A percentile compares a stretch with the other conserved stretches of the same genome.
Conservation (phyloP, 2,888 invertebrate species). For the Hydroisotoma schaefferi region DNA sequence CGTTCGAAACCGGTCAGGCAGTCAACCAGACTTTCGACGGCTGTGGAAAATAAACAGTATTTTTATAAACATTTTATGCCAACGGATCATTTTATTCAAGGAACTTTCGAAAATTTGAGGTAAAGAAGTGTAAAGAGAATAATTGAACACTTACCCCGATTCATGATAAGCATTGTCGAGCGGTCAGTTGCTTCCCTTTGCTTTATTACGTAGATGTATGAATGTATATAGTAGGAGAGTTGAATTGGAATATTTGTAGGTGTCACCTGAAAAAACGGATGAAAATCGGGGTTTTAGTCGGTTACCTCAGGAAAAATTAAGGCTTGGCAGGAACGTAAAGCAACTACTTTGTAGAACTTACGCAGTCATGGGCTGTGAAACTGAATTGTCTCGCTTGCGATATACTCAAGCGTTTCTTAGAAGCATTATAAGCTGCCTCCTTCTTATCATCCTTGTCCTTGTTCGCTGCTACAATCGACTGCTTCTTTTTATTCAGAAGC, state of each 20-base stretch:
- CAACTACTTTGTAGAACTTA: neutral
- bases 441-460: no score
- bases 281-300: no score
- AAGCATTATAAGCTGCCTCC: neutral
- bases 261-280: neutral
- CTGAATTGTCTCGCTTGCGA: slow-evolving; percentile 8
- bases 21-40: slow-evolving; percentile 36
- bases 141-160: slow-evolving; percentile 13
- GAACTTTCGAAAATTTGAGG: neutral
- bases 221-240: slow-evolving; percentile 23
- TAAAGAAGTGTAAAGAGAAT: neutral
- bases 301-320: no score
- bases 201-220: slow-evolving; percentile 25
- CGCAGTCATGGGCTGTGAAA: slow-evolving; percentile 14
- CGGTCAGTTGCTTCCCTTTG: slow-evolving; percentile 6
- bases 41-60: no score
- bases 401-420: neutral
- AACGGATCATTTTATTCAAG: no score
- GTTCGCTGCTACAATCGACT: neutral
- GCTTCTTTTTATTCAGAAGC: neutral
- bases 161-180: slow-evolving; percentile 31
- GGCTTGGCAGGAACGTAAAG: no score
- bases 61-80: no score
- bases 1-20: slow-evolving; percentile 44
- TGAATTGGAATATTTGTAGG: slow-evolving; percentile 37